These are phyloP conservation scores for Hyles vespertilio DNA, from an alignment of 1,140 invertebrate genomes.

Conservation along the genomic window DNA sequence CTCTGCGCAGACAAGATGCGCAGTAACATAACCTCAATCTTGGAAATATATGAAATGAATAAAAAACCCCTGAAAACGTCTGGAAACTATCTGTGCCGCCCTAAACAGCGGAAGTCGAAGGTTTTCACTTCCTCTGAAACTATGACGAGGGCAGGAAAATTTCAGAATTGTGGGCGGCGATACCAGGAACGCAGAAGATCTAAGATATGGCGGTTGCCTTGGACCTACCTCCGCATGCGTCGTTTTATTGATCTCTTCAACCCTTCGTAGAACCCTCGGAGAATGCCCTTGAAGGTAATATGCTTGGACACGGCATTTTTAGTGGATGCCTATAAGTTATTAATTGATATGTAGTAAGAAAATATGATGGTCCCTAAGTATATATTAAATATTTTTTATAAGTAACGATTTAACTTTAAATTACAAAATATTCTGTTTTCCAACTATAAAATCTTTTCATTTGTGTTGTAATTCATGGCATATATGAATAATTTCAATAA, in stretches of 20 bases:
- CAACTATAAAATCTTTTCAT: neutral
- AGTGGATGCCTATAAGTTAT: too few relatives aligned
- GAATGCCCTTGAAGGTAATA: too few relatives aligned
- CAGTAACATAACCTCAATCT: constrained; percentile 23
- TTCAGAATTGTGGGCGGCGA: constrained; percentile 69
- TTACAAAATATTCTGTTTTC: neutral
- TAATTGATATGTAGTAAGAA: too few relatives aligned
- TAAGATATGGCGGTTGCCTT: constrained; percentile 26
- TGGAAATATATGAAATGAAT: neutral
- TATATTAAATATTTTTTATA: neutral
- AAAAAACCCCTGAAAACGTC: constrained; percentile 1
- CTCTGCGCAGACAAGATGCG: constrained; percentile 49
- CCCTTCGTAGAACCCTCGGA: neutral
- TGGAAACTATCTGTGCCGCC: constrained; percentile 35
- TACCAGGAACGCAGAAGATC: constrained; percentile 46
- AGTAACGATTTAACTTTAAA: neutral
- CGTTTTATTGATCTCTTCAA: constrained; percentile 47
- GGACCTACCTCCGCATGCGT: constrained; percentile 41
- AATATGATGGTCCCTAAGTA: neutral
- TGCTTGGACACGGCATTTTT: too few relatives aligned
- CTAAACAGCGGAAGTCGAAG: constrained; percentile 58
- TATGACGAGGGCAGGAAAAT: constrained; percentile 69
- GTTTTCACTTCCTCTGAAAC: constrained; percentile 56
- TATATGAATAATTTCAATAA: neutral
- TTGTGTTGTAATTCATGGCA: neutral